Base-by-base conservation (phyloP, 2,888 invertebrate species). In the Vanessa cardui region DNA sequence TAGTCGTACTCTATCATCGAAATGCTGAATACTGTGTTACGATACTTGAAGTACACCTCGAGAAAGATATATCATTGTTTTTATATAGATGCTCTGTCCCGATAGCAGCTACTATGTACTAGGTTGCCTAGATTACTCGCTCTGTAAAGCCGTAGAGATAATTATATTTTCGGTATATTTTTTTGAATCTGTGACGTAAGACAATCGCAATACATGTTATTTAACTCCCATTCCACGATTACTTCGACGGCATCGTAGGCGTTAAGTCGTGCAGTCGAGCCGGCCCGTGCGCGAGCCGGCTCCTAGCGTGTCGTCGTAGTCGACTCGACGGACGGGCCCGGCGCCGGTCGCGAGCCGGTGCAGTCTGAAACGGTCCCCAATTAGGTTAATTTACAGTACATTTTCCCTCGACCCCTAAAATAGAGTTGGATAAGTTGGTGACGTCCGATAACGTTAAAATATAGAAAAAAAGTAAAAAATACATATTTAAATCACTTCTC, bases 391-490 rank as follows among this genome's bases (percentile, higher is more conserved):
- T 85, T 83, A 68, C 84, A 83, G 75, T 87, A 86, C 85, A 83
- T 83, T 86, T 81, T 56, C 83, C 82, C 83, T 86, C 83, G 81
- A 81, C 86, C 84, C 83, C 78, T 66, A 72, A 76, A 82, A 81
- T 84, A 86, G 84, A 81, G 79, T 82, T 84, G 82, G 80, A 88
- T 86, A 87, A 86, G 82, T 86, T 86, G 82, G 88, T 87, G 84
- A 86, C 91, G 91, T 92, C 91, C 91, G 88, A 83, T 86, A 85
- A 83, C 81, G 77, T 84, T 85, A 86, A 87, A 83, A 85, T 86
- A 87, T 83, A 87, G 83, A 83, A 83, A 81, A 83, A 84, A 86
- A 84, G 83, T 83, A 75, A 74, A 74, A 80, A 86, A 87, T 84
- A 85, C 80, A 78, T 87, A 85, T 87, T 83, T 86, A 84, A 85